These are phyloP conservation scores for Lochmaea capreae DNA, from an alignment of 2,888 invertebrate genomes.

Conservation along the genomic window DNA sequence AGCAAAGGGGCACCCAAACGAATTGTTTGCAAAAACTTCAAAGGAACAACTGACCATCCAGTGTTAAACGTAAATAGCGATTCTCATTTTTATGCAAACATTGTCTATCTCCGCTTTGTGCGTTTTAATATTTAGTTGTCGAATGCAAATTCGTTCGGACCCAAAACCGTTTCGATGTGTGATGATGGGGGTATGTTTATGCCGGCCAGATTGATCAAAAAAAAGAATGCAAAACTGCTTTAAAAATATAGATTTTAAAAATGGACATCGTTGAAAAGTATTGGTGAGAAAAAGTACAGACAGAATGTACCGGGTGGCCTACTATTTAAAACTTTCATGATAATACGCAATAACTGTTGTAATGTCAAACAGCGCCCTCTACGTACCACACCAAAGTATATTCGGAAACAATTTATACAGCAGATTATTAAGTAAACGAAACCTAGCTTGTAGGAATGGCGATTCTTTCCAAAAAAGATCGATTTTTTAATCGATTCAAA, in stretches of 20 bases:
- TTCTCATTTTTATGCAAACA: conserved; percentile 52
- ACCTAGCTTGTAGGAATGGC: too few relatives aligned
- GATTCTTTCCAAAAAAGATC: too few relatives aligned
- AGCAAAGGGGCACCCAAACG: not conserved
- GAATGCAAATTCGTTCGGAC: conserved; percentile 38
- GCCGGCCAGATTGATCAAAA: conserved; percentile 16
- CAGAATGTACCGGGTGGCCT: too few relatives aligned
- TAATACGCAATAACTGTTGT: too few relatives aligned
- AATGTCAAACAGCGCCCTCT: too few relatives aligned
- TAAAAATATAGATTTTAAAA: not conserved
- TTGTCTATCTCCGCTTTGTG: conserved; percentile 40
- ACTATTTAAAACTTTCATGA: too few relatives aligned
- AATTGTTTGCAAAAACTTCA: conserved; percentile 42
- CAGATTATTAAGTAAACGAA: too few relatives aligned
- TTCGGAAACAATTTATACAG: too few relatives aligned
- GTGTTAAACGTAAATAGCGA: conserved; percentile 46
- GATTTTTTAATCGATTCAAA: too few relatives aligned
- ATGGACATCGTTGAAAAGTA: not conserved
- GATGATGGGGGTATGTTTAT: conserved; percentile 7
- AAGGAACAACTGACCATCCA: conserved; percentile 44
- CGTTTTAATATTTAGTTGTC: conserved; percentile 48
- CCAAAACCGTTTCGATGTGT: not conserved
- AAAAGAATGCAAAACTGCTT: not conserved
- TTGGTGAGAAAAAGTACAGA: not conserved
- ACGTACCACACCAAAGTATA: too few relatives aligned